Conservation (phyloP, 2,797 vertebrate genomes). For the Premnoplex brunnescens region DNA sequence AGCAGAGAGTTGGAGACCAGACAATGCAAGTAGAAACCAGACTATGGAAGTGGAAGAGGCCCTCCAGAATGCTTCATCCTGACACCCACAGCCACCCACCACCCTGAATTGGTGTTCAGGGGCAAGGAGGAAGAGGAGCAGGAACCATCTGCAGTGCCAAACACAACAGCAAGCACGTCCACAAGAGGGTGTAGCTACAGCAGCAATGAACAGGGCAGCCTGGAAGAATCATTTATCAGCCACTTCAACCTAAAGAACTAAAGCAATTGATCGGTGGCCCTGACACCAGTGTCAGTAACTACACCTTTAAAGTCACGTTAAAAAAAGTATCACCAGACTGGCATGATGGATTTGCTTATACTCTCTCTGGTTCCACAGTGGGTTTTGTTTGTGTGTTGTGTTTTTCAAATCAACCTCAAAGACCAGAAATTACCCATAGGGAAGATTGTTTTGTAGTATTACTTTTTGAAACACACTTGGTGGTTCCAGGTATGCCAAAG, state of each 20-base stretch:
- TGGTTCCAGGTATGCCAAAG: not conserved
- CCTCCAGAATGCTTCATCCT: not conserved
- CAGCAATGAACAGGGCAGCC: not conserved
- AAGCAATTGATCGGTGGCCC: fast-evolving
- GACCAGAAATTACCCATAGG: not conserved
- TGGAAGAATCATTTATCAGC: not conserved
- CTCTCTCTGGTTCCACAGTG: not conserved
- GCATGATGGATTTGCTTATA: not conserved
- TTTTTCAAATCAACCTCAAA: not conserved
- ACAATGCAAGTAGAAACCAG: not conserved
- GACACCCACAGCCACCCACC: not conserved
- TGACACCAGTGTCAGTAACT: not conserved
- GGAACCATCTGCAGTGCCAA: not conserved
- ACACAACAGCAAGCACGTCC: not conserved
- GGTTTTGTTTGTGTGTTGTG: not conserved
- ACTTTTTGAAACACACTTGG: not conserved
- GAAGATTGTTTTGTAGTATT: not conserved
- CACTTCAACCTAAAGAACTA: not conserved
- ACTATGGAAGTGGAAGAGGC: not conserved
- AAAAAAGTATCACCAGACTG: not conserved
- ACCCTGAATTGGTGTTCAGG: not conserved
- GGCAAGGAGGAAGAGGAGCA: not conserved
- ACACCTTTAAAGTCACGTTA: not conserved
- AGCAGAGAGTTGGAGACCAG: not conserved
- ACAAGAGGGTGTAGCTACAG: not conserved